phyloP scores from a whole-genome alignment of 2,797 vertebrate species.

The Agapornis canus region DNA sequence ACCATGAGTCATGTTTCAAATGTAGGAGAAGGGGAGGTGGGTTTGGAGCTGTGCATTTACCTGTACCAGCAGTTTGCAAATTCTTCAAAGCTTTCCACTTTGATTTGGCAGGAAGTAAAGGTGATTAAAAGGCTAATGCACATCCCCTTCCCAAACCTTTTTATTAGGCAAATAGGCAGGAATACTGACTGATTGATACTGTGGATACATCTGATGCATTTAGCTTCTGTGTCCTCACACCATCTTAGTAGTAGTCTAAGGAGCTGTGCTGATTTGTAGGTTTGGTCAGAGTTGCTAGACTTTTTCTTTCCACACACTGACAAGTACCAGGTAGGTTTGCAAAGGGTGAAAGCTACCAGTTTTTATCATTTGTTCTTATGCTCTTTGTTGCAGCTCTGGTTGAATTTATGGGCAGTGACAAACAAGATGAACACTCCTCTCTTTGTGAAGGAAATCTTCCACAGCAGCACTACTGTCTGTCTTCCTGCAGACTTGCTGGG shows the following conservation, averaged over 20 bases:
- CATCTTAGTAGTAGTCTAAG: background rate
- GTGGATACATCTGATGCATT: background rate
- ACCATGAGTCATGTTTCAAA: background rate
- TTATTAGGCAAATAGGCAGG: background rate
- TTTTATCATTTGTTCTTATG: background rate
- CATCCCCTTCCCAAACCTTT: accelerated
- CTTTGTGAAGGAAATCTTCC: background rate
- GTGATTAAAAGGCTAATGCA: background rate
- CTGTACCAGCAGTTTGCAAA: background rate
- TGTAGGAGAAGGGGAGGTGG: background rate
- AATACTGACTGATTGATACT: background rate
- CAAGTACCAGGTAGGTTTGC: background rate
- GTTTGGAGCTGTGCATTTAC: background rate
- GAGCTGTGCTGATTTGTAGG: background rate
- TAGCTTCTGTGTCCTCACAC: background rate
- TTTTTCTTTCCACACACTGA: background rate
- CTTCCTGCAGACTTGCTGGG: background rate
- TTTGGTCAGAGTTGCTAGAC: background rate
- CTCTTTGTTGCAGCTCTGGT: background rate
- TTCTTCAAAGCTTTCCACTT: background rate
- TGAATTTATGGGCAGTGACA: background rate
- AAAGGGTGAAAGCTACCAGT: background rate
- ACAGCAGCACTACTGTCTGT: background rate
- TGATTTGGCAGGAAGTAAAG: background rate
- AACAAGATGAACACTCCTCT: background rate